Evolutionary conservation across 2,888 invertebrate species (phyloP), one percentile per base, ranked within the genome.

Genomic region (Cerastis rubricosa): DNA sequence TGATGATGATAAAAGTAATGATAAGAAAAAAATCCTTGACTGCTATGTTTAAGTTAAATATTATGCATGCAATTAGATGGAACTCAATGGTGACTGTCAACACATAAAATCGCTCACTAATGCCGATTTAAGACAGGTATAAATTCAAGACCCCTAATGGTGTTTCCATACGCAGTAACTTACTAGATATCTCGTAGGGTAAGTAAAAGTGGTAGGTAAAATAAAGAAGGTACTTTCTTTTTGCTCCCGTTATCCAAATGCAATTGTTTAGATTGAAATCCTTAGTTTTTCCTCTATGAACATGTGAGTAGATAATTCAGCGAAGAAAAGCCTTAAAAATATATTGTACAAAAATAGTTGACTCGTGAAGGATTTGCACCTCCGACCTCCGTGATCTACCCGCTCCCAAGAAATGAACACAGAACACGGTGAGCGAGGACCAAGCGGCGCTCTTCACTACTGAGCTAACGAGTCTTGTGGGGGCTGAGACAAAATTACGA

Each of bases 401-500:
- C 69, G 45, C 73, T 54, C 79, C 83, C 77, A 17, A 85, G 85
- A 77, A 81, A 77, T 66, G 35, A 71, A 71, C 63, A 64, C 2
- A 54, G 43, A 63, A 74, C 57, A 76, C 76, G 76, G 81, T 70
- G 83, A 85, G 66, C 78, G 57, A 35, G 54, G 11, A 80, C 78
- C 70, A 54, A 64, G 35, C 87, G 85, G 79, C 82, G 89, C 89
- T 88, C 88, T 88, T 29, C 7, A 43, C 88, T 88, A 85, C 88
- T 88, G 89, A 88, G 88, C 88, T 88, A 88, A 88, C 88, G 88
- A 88, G 87, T 75, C 87, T 57, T 4, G 19, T 59, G 45, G 22
- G 3, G 0, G 2, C 14, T 25, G 19, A 0, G 11, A 49, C 73
- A 29, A 87, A 87, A 85, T 67, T 47, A 57, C 51, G 71, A 47